Base-by-base conservation (phyloP, 2,797 vertebrate species). In the Chelon labrosus region DNA sequence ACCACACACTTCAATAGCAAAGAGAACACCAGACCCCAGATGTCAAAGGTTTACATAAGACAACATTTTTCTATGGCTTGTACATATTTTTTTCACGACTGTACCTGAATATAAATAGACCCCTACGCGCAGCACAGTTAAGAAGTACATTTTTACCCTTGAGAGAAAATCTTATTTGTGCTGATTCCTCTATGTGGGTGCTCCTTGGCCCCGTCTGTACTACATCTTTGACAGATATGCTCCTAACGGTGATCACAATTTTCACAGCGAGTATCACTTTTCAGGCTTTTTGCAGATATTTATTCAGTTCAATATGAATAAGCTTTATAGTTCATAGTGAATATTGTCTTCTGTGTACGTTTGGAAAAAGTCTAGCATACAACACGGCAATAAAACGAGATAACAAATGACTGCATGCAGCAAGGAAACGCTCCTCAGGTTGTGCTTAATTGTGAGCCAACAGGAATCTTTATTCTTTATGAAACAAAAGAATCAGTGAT, bases 291-390 rank as follows among this genome's bases (percentile, higher is more conserved):
- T 44, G 56, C 22, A 12, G 57, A 53, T 63, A 53, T 35, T 9
- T 53, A 53, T 67, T 64, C 17, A 22, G 37, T 68, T 50, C 60
- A 52, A 79, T 63, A 70, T 75, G 70, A 69, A 22, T 54, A 31
- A 10, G 56, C 56, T 46, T 56, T 20, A 54, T 54, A 55, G 35
- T 37, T 49, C 3, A 47, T n/a, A 47, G 7, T 47, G 9, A 19
- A 47, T 17, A 49, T 8, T 19, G 47, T 2, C 42, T 22, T 22
- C 22, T 22, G 22, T 22, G 22, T 22, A 22, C 22, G 3, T 22
- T 22, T 22, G 22, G 22, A 22, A 22, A 22, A n/a, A 46, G 42
- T 17, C 42, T 46, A 10, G 2, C 19, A 19, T 49, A 49, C 17
- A 19, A 9, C 19, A 49, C 46, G 2, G 46, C 46, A 49, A 49